A percentile compares a stretch with the other conserved stretches of the same genome.
phyloP scores from a whole-genome alignment of 37 sponge, comb jelly and placozoan genomes.

The Crambe crambe region DNA sequence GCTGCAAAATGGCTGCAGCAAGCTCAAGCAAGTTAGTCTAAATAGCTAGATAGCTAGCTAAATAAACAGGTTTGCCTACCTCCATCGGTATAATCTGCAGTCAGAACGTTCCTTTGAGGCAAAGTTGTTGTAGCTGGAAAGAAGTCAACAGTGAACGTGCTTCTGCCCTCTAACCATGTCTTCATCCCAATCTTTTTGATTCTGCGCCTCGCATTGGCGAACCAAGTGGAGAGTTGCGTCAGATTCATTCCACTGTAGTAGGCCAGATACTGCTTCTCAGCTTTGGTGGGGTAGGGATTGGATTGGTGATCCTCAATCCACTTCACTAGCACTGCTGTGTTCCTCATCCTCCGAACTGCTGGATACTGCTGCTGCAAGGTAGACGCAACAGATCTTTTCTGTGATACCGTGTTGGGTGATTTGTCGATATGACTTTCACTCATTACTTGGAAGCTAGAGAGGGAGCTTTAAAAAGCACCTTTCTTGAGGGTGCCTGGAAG shows the following conservation, averaged over 20 bases:
- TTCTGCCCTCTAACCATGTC: conserved; percentile 69
- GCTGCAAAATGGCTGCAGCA: conserved; percentile 1
- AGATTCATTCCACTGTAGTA: conserved; percentile 83
- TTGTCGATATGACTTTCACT: conserved; percentile 15
- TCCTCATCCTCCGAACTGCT: conserved; percentile 66
- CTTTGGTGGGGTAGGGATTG: conserved; percentile 94
- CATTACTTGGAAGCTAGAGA: neutral
- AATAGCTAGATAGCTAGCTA: neutral
- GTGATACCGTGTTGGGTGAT: conserved; percentile 8
- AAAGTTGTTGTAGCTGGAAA: conserved; percentile 27
- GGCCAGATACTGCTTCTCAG: conserved; percentile 82
- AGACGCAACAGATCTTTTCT: neutral
- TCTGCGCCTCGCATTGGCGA: conserved; percentile 86
- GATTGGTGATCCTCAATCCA: conserved; percentile 87
- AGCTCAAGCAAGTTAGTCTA: neutral
- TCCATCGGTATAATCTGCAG: neutral
- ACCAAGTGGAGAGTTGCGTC: conserved; percentile 93
- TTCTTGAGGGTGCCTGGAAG: neutral
- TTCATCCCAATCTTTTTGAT: conserved; percentile 91
- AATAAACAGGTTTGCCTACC: conserved; percentile 1
- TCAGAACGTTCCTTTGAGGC: neutral
- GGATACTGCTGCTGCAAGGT: neutral
- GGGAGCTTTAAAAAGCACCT: neutral
- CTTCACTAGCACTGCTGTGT: conserved; percentile 76
- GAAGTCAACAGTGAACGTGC: conserved; percentile 63